Evolutionary conservation across 2,888 invertebrate species (phyloP), one percentile per base, ranked within the genome.

Genomic region (Epinotia nisella): DNA sequence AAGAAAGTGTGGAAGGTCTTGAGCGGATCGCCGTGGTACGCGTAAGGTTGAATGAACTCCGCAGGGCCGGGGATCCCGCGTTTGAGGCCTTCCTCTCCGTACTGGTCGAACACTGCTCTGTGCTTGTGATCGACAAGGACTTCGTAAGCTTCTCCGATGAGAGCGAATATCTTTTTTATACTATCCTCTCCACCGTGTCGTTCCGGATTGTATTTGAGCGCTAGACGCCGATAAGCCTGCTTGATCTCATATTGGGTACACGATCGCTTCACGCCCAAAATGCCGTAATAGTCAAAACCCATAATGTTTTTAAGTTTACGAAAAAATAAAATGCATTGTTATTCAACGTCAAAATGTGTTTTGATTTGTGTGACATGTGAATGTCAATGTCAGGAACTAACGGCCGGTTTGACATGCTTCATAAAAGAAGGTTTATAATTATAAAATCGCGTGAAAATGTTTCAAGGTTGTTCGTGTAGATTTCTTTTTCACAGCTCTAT

Each of bases 71-170:
- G 96, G 0, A 98, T 95, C 0, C 98, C 98, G 80, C 94, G 95
- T 85, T 97, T 97, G 59, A 98, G 91, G 0, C 98, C 98, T 81
- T 96, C 96, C 87, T 98, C 98, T 0, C 98, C 98, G 88, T 96
- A 98, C 82, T 97, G 97, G 88, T 98, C 98, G 90, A 96, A 98
- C 17, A 98, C 95, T 15, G 97, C 96, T 71, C 97, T 94, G 75
- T 90, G 90, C 75, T 95, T 89, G 56, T 96, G 95, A 86, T 96
- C 93, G 1, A 95, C 94, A 35, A 98, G 91, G 10, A 97, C 96
- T 81, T 97, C 97, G 85, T 96, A 98, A 0, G 97, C 97, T 92
- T 97, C 97, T 41, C 95, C 96, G 66, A 97, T 94, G 21, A 96
- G 88, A 3, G 94, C 87, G 85, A 96, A 96, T 77, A 95, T 92